These are phyloP conservation scores for Salvator merianae DNA, from an alignment of 2,113 vertebrate species.

Conservation along the genomic window DNA sequence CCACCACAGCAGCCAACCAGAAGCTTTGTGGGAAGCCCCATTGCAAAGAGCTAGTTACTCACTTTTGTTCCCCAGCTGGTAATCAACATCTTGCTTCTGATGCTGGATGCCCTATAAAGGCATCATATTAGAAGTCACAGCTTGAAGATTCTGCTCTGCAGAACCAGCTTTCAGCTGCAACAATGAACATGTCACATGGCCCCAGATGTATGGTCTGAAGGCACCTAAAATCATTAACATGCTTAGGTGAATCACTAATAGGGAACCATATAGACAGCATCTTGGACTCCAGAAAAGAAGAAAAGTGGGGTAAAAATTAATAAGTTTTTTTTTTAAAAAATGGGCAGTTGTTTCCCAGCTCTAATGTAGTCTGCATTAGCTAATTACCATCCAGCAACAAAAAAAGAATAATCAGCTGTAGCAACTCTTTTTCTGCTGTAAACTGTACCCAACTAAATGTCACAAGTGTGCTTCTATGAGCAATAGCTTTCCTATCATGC, in stretches of 20 bases:
- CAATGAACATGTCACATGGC: too few species aligned
- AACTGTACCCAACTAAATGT: rapidly evolving
- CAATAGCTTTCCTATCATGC: rapidly evolving
- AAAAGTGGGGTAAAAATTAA: not conserved
- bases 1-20: too few species aligned
- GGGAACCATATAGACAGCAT: not conserved
- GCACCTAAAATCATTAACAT: too few species aligned
- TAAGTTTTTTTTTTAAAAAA: too few species aligned
- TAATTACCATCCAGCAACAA: rapidly evolving
- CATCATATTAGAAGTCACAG: not conserved
- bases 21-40: too few species aligned
- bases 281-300: not conserved
- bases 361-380: not conserved
- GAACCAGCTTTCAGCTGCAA: not conserved
- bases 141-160: not conserved
- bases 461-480: not conserved
- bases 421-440: not conserved
- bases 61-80: too few species aligned
- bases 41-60: too few species aligned
- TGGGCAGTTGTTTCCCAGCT: not conserved
- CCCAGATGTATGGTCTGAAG: not conserved
- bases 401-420: not conserved
- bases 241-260: too few species aligned
- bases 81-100: too few species aligned
- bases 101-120: too few species aligned